Evolutionary conservation across 2,888 invertebrate genomes (phyloP).

Genomic region (Leptinotarsa rubiginosa): DNA sequence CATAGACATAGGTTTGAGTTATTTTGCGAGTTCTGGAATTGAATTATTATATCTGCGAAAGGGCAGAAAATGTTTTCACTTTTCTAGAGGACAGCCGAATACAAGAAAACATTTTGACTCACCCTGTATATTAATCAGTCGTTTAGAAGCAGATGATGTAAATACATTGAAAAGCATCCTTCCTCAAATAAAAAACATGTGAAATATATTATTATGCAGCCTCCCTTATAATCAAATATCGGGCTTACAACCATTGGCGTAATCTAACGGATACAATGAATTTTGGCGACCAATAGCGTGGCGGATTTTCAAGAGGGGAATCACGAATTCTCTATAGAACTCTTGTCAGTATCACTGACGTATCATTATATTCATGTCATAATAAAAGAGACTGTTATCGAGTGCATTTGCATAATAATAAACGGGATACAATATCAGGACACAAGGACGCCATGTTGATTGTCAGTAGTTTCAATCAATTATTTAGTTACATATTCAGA

Average conservation of each 20-base stretch:
- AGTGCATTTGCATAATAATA: constrained; percentile 44
- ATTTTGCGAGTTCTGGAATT: too few species aligned
- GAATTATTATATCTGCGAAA: too few species aligned
- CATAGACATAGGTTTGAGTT: too few species aligned
- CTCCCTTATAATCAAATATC: constrained; percentile 17
- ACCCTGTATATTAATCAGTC: neutral
- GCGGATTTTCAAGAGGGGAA: constrained; percentile 52
- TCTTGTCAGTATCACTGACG: constrained; percentile 47
- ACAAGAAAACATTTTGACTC: too few species aligned
- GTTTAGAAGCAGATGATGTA: neutral
- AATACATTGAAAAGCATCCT: too few species aligned
- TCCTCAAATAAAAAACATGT: constrained; percentile 3
- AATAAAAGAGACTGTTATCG: constrained; percentile 46
- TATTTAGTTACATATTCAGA: neutral
- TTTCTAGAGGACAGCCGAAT: too few species aligned
- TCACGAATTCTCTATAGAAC: constrained; percentile 49
- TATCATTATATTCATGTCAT: constrained; percentile 54
- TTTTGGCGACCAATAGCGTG: constrained; percentile 46
- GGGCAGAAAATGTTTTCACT: too few species aligned
- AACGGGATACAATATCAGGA: neutral
- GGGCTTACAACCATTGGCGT: constrained; percentile 14
- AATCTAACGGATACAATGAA: constrained; percentile 19
- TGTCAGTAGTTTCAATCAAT: constrained; percentile 4
- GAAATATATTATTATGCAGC: constrained; percentile 9
- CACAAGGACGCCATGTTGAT: constrained; percentile 3